Base-by-base conservation (phyloP, 2,797 vertebrate genomes). In the Gobio occitaniae region DNA sequence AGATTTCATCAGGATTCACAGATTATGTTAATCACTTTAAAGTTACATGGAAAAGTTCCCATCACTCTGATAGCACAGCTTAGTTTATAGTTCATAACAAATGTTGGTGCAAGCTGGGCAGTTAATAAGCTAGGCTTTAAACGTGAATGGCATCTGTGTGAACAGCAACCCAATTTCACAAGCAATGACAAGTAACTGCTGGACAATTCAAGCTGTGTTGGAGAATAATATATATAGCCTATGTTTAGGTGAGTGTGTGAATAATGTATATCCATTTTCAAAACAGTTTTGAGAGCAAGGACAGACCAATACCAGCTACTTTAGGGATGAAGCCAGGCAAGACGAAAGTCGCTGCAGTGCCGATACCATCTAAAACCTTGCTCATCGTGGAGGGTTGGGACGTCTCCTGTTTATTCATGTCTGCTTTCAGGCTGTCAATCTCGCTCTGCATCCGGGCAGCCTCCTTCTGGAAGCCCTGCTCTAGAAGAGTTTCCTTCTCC, bases 311-410 rank as follows among this genome's bases (percentile, higher is more conserved):
- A 1, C 82, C 82, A 48, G 15, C 2, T 59, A 1, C 15, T 86
- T 85, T 86, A 61, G 86, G 66, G 13, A 72, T 0, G 2, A 86
- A 47, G 17, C 86, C 83, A 3, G 88, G 86, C 38, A 89, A 74
- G 2, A 86, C 4, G 0, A 78, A 3, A n/a, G 4, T 0, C 2
- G 76, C 82, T 1, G 76, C 87, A 0, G 6, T 68, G 16, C 83
- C 70, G 0, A 80, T 2, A 17, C 15, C 36, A 8, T 87, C 84
- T 50, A 87, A 11, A 50, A 89, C 52, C 6, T 5, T 21, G 59
- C 84, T 63, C 0, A 76, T 0, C 1, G 54, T 79, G 15, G 88
- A 87, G 3, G 11, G 77, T 38, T 86, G 7, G 2, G 81, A 63
- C 1, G 47, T 13, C 0, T 83, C 52, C 2, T 82, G 32, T 11